Conservation (phyloP, 2,797 vertebrate genomes). For the Spheniscus humboldti region DNA sequence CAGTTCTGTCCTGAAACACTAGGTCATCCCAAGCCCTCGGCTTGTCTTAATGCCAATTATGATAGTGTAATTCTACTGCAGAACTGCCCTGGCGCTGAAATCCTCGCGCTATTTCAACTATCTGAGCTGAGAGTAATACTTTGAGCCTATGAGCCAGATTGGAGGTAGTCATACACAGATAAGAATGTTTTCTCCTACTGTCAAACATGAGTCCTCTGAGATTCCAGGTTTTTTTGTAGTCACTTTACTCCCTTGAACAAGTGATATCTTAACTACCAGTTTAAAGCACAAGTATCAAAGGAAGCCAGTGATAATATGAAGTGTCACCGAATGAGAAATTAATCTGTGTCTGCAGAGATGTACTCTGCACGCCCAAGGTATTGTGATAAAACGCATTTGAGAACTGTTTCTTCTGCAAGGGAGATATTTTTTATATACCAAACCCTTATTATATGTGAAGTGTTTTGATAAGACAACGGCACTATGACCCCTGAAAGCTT, state of each 20-base stretch:
- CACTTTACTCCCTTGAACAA: not conserved
- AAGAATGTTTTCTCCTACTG: not conserved
- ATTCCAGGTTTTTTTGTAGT: conserved; percentile 9
- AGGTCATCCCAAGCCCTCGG: not conserved
- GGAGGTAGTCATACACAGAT: not conserved
- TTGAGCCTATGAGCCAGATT: not conserved
- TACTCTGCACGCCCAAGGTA: not conserved
- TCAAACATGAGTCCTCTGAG: not conserved
- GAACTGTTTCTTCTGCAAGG: conserved; percentile 9
- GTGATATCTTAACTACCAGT: conserved; percentile 34
- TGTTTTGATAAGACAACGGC: conserved; percentile 38
- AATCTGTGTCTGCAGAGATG: conserved; percentile 15
- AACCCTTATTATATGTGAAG: conserved; percentile 4
- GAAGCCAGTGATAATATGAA: conserved; percentile 7
- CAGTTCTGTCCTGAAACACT: not conserved
- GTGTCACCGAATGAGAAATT: conserved; percentile 34
- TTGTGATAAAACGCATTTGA: conserved; percentile 13
- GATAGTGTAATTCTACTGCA: not conserved
- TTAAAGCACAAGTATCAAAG: conserved; percentile 32
- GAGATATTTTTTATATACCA: not conserved
- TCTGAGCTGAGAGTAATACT: conserved; percentile 1
- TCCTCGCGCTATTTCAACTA: not conserved
- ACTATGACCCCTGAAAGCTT: conserved; percentile 7
- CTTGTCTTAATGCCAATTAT: not conserved
- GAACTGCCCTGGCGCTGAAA: not conserved